Percentiles rank a stretch among this genome's conserved stretches.
Conservation (phyloP, 1,140 invertebrate genomes). For the Holcopasites calliopsidis region DNA sequence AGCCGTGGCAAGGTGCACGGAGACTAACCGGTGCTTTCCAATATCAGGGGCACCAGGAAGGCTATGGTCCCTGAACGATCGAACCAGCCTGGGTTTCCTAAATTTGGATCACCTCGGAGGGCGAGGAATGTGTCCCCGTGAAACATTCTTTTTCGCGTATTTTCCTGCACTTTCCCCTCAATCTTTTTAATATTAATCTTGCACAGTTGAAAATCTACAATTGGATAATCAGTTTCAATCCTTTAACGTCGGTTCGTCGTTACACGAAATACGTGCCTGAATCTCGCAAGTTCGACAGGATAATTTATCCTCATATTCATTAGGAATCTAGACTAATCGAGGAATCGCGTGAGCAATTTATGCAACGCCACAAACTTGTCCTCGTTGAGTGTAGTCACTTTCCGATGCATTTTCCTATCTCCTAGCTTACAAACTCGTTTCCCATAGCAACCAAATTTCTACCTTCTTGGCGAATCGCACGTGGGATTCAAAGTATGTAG, state of each 20-base stretch:
- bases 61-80: conserved; percentile 46
- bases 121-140: background rate
- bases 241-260: no score
- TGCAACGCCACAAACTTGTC: conserved; percentile 12
- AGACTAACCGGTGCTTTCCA: conserved; percentile 41
- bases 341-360: conserved; percentile 9
- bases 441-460: background rate
- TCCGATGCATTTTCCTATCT: background rate
- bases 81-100: conserved; percentile 57
- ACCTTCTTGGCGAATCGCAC: no score
- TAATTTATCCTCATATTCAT: background rate
- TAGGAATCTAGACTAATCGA: conserved; percentile 19
- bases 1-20: conserved; percentile 53
- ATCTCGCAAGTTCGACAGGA: background rate
- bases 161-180: background rate
- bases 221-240: no score
- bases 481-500: background rate
- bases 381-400: background rate
- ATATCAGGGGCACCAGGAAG: conserved; percentile 43
- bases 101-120: conserved; percentile 61
- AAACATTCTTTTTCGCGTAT: background rate
- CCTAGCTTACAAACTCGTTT: background rate
- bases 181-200: background rate
- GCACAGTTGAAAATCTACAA: background rate
- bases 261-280: background rate